These are phyloP conservation scores for Takifugu bimaculatus DNA, from an alignment of 2,113 vertebrate species.

Conservation along the genomic window DNA sequence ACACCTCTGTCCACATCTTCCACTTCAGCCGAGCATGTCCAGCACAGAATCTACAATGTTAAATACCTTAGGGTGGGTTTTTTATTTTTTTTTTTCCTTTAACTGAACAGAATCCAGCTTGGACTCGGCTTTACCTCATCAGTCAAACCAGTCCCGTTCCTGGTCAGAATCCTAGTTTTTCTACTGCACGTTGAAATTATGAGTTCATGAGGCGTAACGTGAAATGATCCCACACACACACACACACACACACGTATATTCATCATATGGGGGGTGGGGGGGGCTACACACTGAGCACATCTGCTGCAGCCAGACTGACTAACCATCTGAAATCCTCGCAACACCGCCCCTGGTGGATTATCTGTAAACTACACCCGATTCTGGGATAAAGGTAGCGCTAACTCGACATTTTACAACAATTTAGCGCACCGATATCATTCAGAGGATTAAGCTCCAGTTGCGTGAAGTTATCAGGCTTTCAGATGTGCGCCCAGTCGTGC, in stretches of 20 bases:
- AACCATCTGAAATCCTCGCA: background rate
- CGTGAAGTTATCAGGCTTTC: too few relatives aligned
- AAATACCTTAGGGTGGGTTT: background rate
- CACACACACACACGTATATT: background rate
- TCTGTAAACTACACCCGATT: background rate
- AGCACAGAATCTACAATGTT: background rate
- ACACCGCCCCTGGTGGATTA: background rate
- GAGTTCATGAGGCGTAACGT: conserved; percentile 49
- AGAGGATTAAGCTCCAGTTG: too few relatives aligned
- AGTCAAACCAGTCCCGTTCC: conserved; percentile 33
- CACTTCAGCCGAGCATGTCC: background rate
- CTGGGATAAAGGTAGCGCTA: background rate
- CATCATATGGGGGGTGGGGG: conserved; percentile 6
- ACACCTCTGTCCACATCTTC: conserved; percentile 16
- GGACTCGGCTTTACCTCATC: background rate
- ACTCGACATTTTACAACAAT: background rate
- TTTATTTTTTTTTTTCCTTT: background rate
- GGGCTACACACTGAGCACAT: conserved; percentile 15
- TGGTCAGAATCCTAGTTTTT: conserved; percentile 19
- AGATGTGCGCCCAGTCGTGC: conserved; percentile 9
- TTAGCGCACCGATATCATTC: background rate
- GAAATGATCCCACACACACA: conserved; percentile 36
- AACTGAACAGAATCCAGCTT: background rate
- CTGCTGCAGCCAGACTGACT: conserved; percentile 12
- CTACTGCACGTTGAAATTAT: conserved; percentile 25